Percentiles rank a stretch among this genome's conserved stretches.
Conservation (phyloP, 2,888 invertebrate species). For the Diogma glabrata region DNA sequence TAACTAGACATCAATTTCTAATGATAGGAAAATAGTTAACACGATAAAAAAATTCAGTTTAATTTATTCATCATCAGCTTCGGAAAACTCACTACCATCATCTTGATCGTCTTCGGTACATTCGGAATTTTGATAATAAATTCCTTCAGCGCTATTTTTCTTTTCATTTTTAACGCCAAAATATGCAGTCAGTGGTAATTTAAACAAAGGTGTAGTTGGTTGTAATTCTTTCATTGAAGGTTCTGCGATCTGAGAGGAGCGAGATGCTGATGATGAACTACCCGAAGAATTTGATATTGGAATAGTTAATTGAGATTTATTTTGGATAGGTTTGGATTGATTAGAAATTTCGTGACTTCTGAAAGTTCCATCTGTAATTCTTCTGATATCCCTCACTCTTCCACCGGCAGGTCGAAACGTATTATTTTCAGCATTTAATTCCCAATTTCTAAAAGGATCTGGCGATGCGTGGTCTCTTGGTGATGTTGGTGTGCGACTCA, state of each 20-base stretch:
- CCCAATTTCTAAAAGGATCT: conserved; percentile 34
- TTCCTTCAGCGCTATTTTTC: not conserved
- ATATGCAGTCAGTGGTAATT: not conserved
- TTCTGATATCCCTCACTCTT: conserved; percentile 13
- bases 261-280: not conserved
- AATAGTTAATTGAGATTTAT: not conserved
- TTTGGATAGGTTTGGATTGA: not conserved
- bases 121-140: conserved; percentile 11
- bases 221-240: not conserved
- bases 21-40: too few species aligned
- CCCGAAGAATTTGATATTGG: not conserved
- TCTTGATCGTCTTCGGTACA: conserved; percentile 16
- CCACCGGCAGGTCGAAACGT: conserved; percentile 27
- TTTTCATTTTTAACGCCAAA: not conserved
- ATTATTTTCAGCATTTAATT: conserved; percentile 32
- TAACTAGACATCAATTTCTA: too few species aligned
- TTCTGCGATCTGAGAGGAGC: not conserved
- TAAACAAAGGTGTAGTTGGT: not conserved
- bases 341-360: conserved; percentile 10
- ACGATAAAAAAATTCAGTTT: too few species aligned
- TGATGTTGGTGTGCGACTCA: conserved; percentile 22
- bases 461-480: conserved; percentile 34
- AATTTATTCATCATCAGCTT: conserved; percentile 9
- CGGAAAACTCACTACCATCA: conserved; percentile 5
- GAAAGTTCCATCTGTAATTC: conserved; percentile 17